Conservation (phyloP, 1,140 invertebrate genomes). For the Meteorus sp. region DNA sequence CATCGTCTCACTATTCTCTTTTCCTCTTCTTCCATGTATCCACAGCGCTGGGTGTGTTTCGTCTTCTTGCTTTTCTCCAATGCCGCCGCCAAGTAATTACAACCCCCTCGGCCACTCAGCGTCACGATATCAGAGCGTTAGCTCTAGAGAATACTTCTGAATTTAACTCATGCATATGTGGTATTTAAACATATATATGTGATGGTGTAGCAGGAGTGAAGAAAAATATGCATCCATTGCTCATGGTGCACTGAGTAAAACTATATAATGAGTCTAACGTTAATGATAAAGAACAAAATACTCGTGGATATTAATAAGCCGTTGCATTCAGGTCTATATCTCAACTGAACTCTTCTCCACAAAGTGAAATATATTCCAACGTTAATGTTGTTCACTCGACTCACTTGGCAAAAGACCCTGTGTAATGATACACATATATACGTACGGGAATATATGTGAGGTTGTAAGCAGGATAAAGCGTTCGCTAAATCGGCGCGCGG, state of each 20-base stretch:
- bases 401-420: too few relatives aligned
- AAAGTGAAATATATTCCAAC: too few relatives aligned
- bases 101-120: constrained; percentile 23
- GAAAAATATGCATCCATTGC: too few relatives aligned
- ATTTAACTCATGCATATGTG: too few relatives aligned
- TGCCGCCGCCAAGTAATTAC: constrained; percentile 32
- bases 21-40: not conserved
- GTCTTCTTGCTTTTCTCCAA: not conserved
- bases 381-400: constrained; percentile 46
- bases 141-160: too few relatives aligned
- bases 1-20: constrained; percentile 32
- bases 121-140: not conserved
- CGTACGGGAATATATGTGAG: constrained; percentile 51
- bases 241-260: too few relatives aligned
- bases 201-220: too few relatives aligned
- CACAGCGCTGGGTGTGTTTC: not conserved
- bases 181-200: too few relatives aligned
- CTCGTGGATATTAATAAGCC: constrained; percentile 35
- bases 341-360: constrained; percentile 33
- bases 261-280: too few relatives aligned
- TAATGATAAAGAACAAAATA: not conserved
- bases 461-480: constrained; percentile 23
- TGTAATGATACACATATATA: too few relatives aligned
- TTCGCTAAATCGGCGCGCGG: too few relatives aligned
- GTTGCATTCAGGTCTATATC: constrained; percentile 40